phyloP scores from a whole-genome alignment of 2,797 vertebrate genomes.

The Crocodylus rhombifer region DNA sequence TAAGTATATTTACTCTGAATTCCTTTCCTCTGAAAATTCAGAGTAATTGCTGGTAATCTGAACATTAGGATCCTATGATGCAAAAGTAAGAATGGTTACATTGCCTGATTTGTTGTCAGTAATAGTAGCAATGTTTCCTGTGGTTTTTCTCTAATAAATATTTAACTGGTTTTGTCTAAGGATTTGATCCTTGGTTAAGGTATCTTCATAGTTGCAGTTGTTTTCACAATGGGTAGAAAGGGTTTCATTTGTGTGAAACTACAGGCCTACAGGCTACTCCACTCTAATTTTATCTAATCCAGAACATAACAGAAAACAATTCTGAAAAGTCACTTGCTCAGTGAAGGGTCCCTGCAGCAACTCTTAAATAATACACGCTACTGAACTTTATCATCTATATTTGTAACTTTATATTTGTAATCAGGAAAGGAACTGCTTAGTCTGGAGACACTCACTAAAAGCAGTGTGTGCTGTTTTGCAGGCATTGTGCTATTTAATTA shows the following conservation, averaged over 20 bases:
- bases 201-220: not conserved
- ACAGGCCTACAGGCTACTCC: too few relatives aligned
- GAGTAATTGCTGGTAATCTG: slow-evolving; percentile 29
- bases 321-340: not conserved
- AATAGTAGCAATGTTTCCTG: not conserved
- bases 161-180: not conserved
- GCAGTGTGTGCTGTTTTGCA: not conserved
- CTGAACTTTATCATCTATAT: slow-evolving; percentile 22
- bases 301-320: too few relatives aligned
- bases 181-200: not conserved
- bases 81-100: slow-evolving; percentile 34
- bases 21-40: slow-evolving; percentile 5
- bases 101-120: not conserved
- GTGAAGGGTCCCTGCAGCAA: not conserved
- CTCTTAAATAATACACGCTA: not conserved
- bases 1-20: not conserved
- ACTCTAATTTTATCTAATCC: too few relatives aligned
- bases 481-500: not conserved
- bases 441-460: not conserved
- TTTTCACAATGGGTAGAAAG: not conserved
- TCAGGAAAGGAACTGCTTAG: not conserved
- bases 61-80: not conserved
- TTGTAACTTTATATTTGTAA: not conserved
- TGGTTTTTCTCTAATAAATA: not conserved
- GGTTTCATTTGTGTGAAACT: too few relatives aligned